Percentiles rank a stretch among this genome's conserved stretches.
Conservation (phyloP, 2,113 vertebrate genomes). For the Ellobius talpinus region DNA sequence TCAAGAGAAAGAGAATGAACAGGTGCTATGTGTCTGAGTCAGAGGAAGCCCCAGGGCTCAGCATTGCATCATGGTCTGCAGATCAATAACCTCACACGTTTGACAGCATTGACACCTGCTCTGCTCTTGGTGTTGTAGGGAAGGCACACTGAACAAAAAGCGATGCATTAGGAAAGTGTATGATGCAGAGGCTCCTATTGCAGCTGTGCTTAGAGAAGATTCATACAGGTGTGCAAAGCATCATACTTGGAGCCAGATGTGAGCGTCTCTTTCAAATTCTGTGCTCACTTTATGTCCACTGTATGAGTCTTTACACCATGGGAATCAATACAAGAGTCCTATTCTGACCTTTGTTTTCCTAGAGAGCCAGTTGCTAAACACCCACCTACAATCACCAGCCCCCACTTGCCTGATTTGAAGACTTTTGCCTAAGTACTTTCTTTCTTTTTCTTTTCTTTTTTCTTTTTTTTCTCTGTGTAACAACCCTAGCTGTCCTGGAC, state of each 20-base stretch:
- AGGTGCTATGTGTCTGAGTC: neutral
- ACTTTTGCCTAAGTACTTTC: neutral
- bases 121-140: neutral
- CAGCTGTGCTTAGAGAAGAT: neutral
- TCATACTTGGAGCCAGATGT: neutral
- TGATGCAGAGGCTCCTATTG: neutral
- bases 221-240: neutral
- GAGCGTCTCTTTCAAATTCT: neutral
- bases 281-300: neutral
- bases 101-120: neutral
- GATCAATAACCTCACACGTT: neutral
- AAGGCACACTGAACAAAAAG: neutral
- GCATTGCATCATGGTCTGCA: neutral
- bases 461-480: no score
- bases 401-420: conserved; percentile 6
- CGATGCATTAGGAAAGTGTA: neutral
- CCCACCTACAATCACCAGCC: neutral
- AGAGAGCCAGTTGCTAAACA: neutral
- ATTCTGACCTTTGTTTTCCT: neutral
- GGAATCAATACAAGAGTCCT: neutral
- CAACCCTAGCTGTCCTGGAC: no score
- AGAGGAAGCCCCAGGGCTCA: neutral
- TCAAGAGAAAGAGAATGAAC: neutral
- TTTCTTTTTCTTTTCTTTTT: neutral
- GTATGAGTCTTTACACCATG: neutral